Evolutionary conservation across 2,797 vertebrate species (phyloP), one percentile per base, ranked within the genome.

Genomic region (Sebastes oblongus): DNA sequence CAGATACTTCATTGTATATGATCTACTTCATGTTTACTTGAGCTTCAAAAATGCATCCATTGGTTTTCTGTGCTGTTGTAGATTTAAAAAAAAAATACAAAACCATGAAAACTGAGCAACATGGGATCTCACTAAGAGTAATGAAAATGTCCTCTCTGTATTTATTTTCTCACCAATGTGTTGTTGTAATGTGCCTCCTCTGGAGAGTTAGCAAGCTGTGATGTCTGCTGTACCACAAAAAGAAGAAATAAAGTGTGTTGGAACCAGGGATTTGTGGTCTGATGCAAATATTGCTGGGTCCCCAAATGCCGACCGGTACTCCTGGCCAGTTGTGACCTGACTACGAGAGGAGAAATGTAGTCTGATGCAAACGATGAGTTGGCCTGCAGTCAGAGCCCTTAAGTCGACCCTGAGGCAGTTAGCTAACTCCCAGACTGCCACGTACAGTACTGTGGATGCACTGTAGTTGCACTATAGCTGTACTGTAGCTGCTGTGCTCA

Each of bases 381-480:
- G 89, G 81, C 73, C 88, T 59, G 66, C 87, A 91, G 90, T 92
- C 88, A 81, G 88, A 86, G 86, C 89, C 73, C 86, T 90, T 77
- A 88, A 89, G 89, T 82, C 85, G 84, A 93, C 91, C 91, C 93
- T 14, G 89, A 91, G 91, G 93, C 87, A 60, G 85, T 91, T 86
- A 86, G 76, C 76, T 56, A 71, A 83, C 85, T 93, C 93, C 91
- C 90, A 80, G 67, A 73, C 80, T 84, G 87, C 84, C 80, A 55
- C 54, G 12, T 66, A 81, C 77, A 78, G 71, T 20, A 32, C 81
- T 72, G 77, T 32, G 34, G 83, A 75, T 81, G 72, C 65, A 75
- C 83, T 87, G 76, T 76, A 78, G 79, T 54, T 75, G 54, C 69
- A 74, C 88, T 78, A 13, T 74, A 82, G 77, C 82, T 81, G 8